Percentiles rank a stretch among this genome's conserved stretches.
Evolutionary conservation across 2,113 vertebrate genomes (phyloP).

Genomic region (human (Homo sapiens)): GRCh38 chr2:225748501-225749000

Average conservation of each 20-base stretch:
- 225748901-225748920: slow-evolving; percentile 31
- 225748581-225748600: not conserved
- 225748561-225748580: slow-evolving; percentile 48
- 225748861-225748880: not conserved
- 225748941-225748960: not conserved
- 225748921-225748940: not conserved
- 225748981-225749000: not conserved
- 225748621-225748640: not conserved
- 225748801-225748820: not conserved
- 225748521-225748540: slow-evolving; percentile 34
- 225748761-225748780: not conserved
- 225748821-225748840: not conserved
- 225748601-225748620: not conserved
- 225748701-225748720: not conserved
- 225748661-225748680: not conserved
- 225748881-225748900: slow-evolving; percentile 34
- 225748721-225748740: not conserved
- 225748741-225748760: not conserved
- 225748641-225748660: not conserved
- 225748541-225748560: slow-evolving; percentile 39
- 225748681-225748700: not conserved
- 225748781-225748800: not conserved
- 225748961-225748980: not conserved
- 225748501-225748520: not conserved
- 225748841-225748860: not conserved